Evolutionary conservation across 2,888 invertebrate genomes (phyloP).

Genomic region (Heterodera filipjevi): DNA sequence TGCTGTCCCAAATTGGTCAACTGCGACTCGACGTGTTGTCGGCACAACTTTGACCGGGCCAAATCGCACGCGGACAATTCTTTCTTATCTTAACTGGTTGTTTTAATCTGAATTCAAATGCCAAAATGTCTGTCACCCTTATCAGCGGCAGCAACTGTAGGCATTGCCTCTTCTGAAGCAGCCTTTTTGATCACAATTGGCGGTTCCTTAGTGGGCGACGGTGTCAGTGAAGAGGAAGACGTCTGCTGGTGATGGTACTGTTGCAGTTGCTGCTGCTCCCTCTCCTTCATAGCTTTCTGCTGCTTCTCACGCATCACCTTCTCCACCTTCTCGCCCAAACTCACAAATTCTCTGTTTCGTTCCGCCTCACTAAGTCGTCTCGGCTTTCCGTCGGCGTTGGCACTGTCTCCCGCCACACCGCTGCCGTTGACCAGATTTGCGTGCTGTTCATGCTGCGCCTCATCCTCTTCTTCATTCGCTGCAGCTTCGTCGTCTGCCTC

Average conservation of each 20-base stretch:
- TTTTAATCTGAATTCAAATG: no score
- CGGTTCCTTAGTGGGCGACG: background rate
- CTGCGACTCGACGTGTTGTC: background rate
- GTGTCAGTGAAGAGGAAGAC: background rate
- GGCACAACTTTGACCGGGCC: background rate
- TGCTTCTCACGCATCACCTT: constrained; percentile 10
- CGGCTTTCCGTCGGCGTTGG: background rate
- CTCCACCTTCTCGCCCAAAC: background rate
- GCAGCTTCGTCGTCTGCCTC: background rate
- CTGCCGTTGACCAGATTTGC: background rate
- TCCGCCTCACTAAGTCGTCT: background rate
- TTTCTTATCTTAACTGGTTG: background rate
- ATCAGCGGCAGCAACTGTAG: background rate
- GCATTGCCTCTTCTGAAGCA: background rate
- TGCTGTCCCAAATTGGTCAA: background rate
- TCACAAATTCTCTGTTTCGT: background rate
- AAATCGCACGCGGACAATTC: background rate
- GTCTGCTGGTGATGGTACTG: background rate
- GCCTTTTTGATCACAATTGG: background rate
- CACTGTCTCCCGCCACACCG: background rate
- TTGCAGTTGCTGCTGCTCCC: no score
- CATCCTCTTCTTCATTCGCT: background rate
- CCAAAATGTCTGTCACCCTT: background rate
- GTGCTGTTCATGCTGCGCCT: no score
- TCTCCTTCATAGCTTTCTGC: no score